These are phyloP conservation scores for Lottia scabra DNA, from an alignment of 2,888 invertebrate species.

Conservation along the genomic window DNA sequence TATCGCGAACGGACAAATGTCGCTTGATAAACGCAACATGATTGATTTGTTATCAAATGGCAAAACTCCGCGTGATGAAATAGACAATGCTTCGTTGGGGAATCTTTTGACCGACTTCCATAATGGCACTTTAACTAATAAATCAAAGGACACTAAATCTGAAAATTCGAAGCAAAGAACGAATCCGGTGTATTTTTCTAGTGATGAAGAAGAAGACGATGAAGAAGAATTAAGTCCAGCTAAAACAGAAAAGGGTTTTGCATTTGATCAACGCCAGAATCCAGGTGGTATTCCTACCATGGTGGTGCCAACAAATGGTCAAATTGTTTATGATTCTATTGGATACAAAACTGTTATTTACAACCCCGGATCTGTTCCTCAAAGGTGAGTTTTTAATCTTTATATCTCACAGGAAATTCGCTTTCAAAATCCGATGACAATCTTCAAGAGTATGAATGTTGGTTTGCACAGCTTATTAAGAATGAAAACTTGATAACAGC, in stretches of 20 bases:
- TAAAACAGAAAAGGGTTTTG: background rate
- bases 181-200: constrained; percentile 31
- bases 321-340: background rate
- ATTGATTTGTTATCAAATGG: background rate
- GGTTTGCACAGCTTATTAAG: too few relatives aligned
- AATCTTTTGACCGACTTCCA: background rate
- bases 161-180: constrained; percentile 14
- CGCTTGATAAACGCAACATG: background rate
- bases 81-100: background rate
- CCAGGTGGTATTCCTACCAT: background rate
- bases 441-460: too few relatives aligned
- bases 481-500: too few relatives aligned
- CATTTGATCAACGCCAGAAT: background rate
- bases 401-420: too few relatives aligned
- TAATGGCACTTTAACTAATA: constrained; percentile 6
- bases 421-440: too few relatives aligned
- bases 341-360: background rate
- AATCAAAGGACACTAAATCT: background rate
- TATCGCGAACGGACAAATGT: background rate
- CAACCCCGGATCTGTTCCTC: background rate
- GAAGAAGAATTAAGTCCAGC: background rate
- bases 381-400: background rate
- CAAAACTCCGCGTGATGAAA: too few relatives aligned
- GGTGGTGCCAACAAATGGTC: background rate
- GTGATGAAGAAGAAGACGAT: constrained; percentile 27